Evolutionary conservation across 2,113 vertebrate species (phyloP), one percentile per base, ranked within the genome.

Genomic region (Clarias magur): DNA sequence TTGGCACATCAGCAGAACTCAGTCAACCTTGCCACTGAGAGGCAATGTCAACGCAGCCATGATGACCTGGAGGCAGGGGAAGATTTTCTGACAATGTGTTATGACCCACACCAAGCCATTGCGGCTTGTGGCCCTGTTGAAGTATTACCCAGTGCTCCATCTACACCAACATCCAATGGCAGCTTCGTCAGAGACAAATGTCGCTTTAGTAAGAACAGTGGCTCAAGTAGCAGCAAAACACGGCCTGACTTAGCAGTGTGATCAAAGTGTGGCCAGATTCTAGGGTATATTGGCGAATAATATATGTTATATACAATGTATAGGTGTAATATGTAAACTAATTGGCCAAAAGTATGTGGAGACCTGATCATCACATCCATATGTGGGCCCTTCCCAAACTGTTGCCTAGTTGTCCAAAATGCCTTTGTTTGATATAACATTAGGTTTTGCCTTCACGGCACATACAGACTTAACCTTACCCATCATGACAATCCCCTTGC

Each of bases 1-100:
- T 85, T 96, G 92, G 97, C 97, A 1, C 95, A 97, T 42, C 97
- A 97, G 93, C 97, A 99, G 94, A 99, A 98, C 92, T 97, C 97
- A 0, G 96, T 93, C 90, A 97, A 98, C 92, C 91, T 97, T 19
- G 97, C 96, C 89, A 96, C 97, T 0, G 97, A 98, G 92, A 95
- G 91, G n/a, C 95, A 96, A 54, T 95, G 96, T 59, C 95, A 96
- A 53, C 95, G 91, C 0, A 90, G 93, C 91, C 95, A 95, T 27
- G 96, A 97, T 81, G 93, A 95, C 85, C 81, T 91, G 48, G 93
- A 94, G 4, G 90, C 91, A 3, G 94, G 94, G 17, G 93, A 94
- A 60, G 95, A 95, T 76, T 98, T 98, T 89, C 87, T 96, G 83
- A 95, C 95, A 78, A 94, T 97, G 82, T 96, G 88, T 81, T 98